Base-by-base conservation (phyloP, 2,113 vertebrate genomes). In the Crocuta crocuta region DNA sequence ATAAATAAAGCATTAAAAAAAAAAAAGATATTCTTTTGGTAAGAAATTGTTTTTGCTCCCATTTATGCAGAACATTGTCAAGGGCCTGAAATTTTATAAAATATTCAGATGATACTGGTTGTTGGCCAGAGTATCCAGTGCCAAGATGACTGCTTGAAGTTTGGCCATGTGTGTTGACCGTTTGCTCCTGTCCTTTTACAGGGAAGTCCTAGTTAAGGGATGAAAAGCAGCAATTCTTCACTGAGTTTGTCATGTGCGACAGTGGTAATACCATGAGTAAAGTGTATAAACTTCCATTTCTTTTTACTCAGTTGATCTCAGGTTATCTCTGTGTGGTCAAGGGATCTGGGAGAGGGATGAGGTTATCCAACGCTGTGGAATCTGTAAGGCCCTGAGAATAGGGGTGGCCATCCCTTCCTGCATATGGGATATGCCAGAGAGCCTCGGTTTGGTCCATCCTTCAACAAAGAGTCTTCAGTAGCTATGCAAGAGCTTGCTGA, bases 351-450 rank as follows among this genome's bases (percentile, higher is more conserved):
- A 76, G 39, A 76, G 3, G 3, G 13, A 7, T 83, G 12, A 31
- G 5, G 23, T 21, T 7, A 7, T 91, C 28, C 39, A 71, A 7
- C 11, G n/a, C 11, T 16, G 23, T n/a, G 35, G 1, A 39, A 61
- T 45, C 5, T 39, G 16, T 61, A 31, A 66, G 7, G 24, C 16
- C 19, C 6, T 39, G 9, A 79, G 63, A 9, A 63, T 4, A 13
- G 4, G 5, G 6, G n/a, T 23, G 66, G 1, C 9, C 33, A 23
- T 35, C 12, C 23, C 5, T 0, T 58, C 23, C 17, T 71, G 4
- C 33, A 4, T 28, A 6, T 35, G 28, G 13, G 7, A 31, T n/a
- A 33, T 31, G 6, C 1, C 15, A 23, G 13, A 66, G 28, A 2
- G 28, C 21, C 19, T 68, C 58, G 10, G 2, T 86, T 66, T 50